Percentiles rank a stretch among this genome's conserved stretches.
These are phyloP conservation scores for Pseudochromis fuscus DNA, from an alignment of 2,797 vertebrate genomes.

Conservation along the genomic window DNA sequence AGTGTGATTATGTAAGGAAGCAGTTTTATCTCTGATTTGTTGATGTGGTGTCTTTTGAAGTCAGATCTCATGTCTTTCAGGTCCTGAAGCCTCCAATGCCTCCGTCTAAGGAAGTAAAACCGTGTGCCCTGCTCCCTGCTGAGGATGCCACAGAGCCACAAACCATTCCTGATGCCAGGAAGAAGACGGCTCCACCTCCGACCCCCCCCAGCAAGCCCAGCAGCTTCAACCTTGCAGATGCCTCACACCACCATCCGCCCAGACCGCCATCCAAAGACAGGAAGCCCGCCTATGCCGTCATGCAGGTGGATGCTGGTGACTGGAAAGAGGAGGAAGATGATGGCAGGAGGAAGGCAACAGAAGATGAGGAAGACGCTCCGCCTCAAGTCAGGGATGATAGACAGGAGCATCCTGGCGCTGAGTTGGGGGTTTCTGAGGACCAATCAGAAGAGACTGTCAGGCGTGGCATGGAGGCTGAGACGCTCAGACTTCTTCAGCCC, in stretches of 20 bases:
- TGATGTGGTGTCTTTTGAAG: slow-evolving; percentile 2
- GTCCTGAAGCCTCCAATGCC: slow-evolving; percentile 68
- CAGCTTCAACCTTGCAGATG: slow-evolving; percentile 44
- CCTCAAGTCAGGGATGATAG: slow-evolving; percentile 38
- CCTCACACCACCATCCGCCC: slow-evolving; percentile 65
- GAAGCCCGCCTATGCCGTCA: slow-evolving; percentile 66
- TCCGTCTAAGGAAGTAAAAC: slow-evolving; percentile 76
- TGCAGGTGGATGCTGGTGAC: slow-evolving; percentile 46
- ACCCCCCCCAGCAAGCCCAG: slow-evolving; percentile 84
- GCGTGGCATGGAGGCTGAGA: neutral
- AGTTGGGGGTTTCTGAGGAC: slow-evolving; percentile 28
- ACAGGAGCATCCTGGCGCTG: slow-evolving; percentile 9
- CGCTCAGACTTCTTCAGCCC: slow-evolving; percentile 21
- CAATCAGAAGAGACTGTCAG: slow-evolving; percentile 19
- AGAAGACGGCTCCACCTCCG: slow-evolving; percentile 78
- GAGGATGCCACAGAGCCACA: slow-evolving; percentile 48
- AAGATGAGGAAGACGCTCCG: slow-evolving; percentile 39
- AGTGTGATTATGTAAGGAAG: too few species aligned
- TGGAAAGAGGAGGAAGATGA: slow-evolving; percentile 53
- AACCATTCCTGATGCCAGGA: slow-evolving; percentile 58
- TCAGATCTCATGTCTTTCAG: slow-evolving; percentile 42
- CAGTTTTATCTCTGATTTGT: slow-evolving; percentile 2
- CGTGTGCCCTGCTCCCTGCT: slow-evolving; percentile 25
- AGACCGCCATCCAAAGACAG: slow-evolving; percentile 81
- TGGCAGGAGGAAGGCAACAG: slow-evolving; percentile 45